Conservation (phyloP, 2,113 vertebrate genomes). For the Proterorhinus semilunaris region DNA sequence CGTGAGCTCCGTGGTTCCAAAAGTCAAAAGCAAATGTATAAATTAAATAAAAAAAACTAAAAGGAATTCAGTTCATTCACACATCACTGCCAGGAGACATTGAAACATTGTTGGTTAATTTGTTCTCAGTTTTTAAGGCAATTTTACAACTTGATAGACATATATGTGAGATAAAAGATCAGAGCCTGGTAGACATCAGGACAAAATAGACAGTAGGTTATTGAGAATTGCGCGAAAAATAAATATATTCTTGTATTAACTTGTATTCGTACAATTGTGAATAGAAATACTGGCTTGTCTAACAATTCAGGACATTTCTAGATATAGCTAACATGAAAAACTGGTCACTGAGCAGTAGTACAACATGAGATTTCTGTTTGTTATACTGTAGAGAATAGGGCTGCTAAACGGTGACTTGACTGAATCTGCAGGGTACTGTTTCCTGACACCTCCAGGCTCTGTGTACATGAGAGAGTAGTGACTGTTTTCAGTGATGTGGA, state of each 20-base stretch:
- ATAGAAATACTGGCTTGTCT: neutral
- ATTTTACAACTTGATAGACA: neutral
- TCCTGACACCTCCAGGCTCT: neutral
- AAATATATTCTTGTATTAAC: too few relatives aligned
- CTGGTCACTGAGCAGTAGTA: too few relatives aligned
- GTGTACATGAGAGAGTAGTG: neutral
- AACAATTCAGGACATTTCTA: too few relatives aligned
- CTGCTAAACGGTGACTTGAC: neutral
- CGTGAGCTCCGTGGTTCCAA: neutral
- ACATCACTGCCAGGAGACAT: neutral
- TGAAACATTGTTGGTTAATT: too few relatives aligned
- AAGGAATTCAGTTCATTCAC: neutral
- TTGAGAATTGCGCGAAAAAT: too few relatives aligned
- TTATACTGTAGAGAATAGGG: too few relatives aligned
- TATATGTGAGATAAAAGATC: neutral
- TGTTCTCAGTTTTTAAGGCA: constrained; percentile 10
- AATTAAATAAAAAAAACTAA: constrained; percentile 40
- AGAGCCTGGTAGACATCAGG: constrained; percentile 4
- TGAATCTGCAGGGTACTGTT: neutral
- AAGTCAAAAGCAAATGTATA: neutral
- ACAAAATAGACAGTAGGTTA: neutral
- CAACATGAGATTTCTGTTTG: too few relatives aligned
- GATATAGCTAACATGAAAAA: too few relatives aligned
- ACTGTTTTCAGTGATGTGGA: neutral
- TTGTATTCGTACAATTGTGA: neutral